These are phyloP conservation scores for Panthera tigris DNA, from an alignment of 2,113 vertebrate species.

Conservation along the genomic window DNA sequence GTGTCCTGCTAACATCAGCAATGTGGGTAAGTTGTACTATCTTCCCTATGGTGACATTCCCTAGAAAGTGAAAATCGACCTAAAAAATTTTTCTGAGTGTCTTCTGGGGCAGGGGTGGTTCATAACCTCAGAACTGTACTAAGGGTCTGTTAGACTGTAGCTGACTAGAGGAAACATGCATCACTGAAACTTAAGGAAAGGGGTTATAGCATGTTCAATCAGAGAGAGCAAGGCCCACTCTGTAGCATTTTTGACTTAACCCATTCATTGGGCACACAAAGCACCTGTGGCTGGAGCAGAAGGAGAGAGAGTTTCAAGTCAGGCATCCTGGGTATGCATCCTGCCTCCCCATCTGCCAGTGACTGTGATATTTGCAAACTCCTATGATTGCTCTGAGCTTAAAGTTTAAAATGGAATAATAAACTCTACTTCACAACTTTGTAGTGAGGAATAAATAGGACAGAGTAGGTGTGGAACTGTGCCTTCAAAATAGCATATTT, in stretches of 20 bases:
- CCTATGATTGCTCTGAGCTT: not conserved
- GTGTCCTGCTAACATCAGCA: not conserved
- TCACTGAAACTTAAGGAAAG: not conserved
- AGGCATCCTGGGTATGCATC: not conserved
- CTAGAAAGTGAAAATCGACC: not conserved
- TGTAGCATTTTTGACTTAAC: not conserved
- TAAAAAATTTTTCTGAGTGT: not conserved
- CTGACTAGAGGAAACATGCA: rapidly evolving
- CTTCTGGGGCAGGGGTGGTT: not conserved
- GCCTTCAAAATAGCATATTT: not conserved
- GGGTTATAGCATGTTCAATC: not conserved
- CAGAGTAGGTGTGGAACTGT: not conserved
- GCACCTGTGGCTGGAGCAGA: not conserved
- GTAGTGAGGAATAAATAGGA: not conserved
- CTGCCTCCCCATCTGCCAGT: not conserved
- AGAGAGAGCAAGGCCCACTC: not conserved
- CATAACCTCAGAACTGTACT: not conserved
- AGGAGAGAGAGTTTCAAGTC: not conserved
- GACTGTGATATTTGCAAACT: not conserved
- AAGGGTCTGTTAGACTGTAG: not conserved
- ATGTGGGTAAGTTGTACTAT: not conserved
- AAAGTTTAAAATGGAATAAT: not conserved
- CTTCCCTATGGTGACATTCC: not conserved
- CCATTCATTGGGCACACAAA: too few relatives aligned
- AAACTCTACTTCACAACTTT: not conserved